Evolutionary conservation across 2,888 invertebrate species (phyloP).

Genomic region (Noctua comes): DNA sequence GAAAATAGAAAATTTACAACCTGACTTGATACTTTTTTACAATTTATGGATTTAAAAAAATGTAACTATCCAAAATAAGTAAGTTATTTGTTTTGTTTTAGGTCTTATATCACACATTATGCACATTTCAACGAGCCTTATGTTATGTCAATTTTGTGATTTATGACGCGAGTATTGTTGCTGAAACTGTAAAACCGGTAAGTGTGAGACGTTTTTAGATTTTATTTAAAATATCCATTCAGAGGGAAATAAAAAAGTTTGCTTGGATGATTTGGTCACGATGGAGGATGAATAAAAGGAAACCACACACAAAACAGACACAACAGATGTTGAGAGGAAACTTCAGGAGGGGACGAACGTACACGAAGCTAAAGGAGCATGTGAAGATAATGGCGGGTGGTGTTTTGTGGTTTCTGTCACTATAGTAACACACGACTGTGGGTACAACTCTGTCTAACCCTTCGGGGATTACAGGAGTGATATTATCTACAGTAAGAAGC

Average conservation of each 20-base stretch:
- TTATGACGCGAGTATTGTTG: background rate
- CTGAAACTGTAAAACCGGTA: background rate
- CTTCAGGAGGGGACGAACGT: background rate
- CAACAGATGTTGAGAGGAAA: background rate
- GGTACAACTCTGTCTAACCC: too few relatives aligned
- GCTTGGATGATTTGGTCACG: background rate
- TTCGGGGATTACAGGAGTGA: too few relatives aligned
- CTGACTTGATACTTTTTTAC: too few relatives aligned
- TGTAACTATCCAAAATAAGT: too few relatives aligned
- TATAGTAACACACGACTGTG: too few relatives aligned
- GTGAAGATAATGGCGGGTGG: too few relatives aligned
- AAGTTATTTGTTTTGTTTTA: background rate
- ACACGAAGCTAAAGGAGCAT: background rate
- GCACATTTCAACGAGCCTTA: slow-evolving; percentile 31
- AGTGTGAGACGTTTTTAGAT: background rate
- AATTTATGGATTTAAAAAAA: too few relatives aligned
- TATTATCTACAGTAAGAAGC: too few relatives aligned
- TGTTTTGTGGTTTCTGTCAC: too few relatives aligned
- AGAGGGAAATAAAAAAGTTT: background rate
- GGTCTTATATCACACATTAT: slow-evolving; percentile 6
- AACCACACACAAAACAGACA: background rate
- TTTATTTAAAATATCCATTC: background rate
- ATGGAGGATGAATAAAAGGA: background rate
- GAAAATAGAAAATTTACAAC: too few relatives aligned
- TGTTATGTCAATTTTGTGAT: slow-evolving; percentile 26